Conservation (phyloP, 2,797 vertebrate species). For the Cygnus olor region DNA sequence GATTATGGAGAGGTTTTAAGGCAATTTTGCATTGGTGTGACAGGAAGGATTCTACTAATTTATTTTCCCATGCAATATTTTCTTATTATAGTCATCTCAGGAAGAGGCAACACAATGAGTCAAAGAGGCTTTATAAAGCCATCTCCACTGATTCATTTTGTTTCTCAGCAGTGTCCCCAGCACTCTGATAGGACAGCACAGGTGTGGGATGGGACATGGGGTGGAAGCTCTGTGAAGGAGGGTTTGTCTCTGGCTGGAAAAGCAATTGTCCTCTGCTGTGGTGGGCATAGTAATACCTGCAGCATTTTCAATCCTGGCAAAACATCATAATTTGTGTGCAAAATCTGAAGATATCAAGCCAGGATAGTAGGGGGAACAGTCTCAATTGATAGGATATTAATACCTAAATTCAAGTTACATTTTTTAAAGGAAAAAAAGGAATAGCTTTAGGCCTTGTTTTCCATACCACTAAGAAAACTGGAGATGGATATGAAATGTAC, state of each 20-base stretch:
- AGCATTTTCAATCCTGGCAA: not conserved
- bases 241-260: not conserved
- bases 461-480: not conserved
- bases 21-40: not conserved
- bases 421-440: not conserved
- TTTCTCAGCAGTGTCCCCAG: not conserved
- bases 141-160: not conserved
- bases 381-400: not conserved
- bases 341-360: not conserved
- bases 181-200: not conserved
- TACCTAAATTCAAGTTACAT: not conserved
- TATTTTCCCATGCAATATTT: not conserved
- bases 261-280: not conserved
- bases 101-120: not conserved
- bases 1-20: not conserved
- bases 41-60: not conserved
- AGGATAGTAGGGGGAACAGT: not conserved
- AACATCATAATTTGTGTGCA: not conserved
- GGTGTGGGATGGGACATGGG: not conserved
- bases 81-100: not conserved
- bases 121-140: not conserved
- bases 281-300: not conserved
- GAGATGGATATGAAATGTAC: not conserved
- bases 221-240: not conserved
- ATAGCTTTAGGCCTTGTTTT: not conserved